Base-by-base conservation (phyloP, 2,113 vertebrate species). In the Chloropsis cyanopogon region DNA sequence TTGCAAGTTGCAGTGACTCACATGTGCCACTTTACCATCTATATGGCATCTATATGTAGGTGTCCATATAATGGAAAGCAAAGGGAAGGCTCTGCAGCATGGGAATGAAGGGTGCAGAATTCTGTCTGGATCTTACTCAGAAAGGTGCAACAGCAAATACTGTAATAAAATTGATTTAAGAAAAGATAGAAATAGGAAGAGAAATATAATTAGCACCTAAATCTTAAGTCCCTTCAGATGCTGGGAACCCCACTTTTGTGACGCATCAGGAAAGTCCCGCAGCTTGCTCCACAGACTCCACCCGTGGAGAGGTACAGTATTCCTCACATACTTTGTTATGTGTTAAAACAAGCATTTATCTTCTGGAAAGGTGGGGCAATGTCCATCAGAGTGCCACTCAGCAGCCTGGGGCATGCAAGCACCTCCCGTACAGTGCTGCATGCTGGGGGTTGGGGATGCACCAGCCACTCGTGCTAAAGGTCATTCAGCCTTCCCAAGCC, bases 231-330 rank as follows among this genome's bases (percentile, higher is more conserved):
- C 3, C 7, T 86, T 68, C 25, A 49, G 31, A 41, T 59, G 29
- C 3, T 73, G 28, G 41, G 26, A 77, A 12, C 4, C 4, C 16
- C 7, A 16, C 11, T 64, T 73, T 12, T 0, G 0, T 33, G 19
- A 26, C 79, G 10, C 26, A 41, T 26, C 0, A 0, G 7, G 29
- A 10, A 63, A 89, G 49, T 72, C 49, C 22, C 25, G 71, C 7
- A 63, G 6, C 12, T 68, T 3, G 1, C 24, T 65, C 13, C 2
- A 1, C 14, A 22, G 35, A 69, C 14, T 42, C 33, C 35, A 50
- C 9, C 18, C 54, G 6, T 2, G 1, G 33, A 76, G 59, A 81
- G 6, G 17, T 56, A 86, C 18, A 23, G 7, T 35, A 23, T 57
- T 24, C 21, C 5, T 70, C 31, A 13, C 14, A 26, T 7, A 15